phyloP scores from a whole-genome alignment of 1,140 invertebrate genomes.

The Drosophila varians region DNA sequence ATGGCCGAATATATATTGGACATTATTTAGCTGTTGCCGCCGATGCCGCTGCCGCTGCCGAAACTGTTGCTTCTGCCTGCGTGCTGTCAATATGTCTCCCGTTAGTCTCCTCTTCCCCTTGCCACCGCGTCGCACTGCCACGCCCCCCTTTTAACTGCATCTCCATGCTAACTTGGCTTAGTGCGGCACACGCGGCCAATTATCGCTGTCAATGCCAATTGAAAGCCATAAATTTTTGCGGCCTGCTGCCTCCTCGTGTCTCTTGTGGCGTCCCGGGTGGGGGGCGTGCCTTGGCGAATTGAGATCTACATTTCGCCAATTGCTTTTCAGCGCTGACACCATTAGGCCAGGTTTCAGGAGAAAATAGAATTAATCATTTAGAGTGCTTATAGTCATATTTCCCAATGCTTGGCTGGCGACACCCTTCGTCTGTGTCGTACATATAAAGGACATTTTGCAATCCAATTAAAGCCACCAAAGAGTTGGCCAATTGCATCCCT shows the following conservation, averaged over 20 bases:
- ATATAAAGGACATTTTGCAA: no score
- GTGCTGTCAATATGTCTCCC: constrained; percentile 42
- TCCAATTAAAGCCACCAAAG: constrained; percentile 60
- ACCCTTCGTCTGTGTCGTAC: no score
- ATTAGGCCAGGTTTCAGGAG: constrained; percentile 31
- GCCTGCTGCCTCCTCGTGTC: constrained; percentile 2
- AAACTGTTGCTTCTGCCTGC: constrained; percentile 32
- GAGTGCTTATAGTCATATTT: no score
- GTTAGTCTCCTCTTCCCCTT: neutral
- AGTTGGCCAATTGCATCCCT: constrained; percentile 31
- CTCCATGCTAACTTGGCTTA: constrained; percentile 14
- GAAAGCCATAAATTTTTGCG: constrained; percentile 66
- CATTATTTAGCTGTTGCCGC: constrained; percentile 36
- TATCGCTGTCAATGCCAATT: constrained; percentile 68
- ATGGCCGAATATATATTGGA: constrained; percentile 43
- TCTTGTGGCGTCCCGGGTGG: no score
- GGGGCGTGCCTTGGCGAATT: constrained; percentile 11
- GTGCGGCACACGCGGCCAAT: constrained; percentile 48
- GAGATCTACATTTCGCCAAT: constrained; percentile 28
- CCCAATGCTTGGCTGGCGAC: no score
- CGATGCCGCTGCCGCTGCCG: constrained; percentile 46
- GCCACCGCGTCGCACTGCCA: no score
- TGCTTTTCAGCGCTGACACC: constrained; percentile 55
- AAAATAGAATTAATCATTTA: no score
- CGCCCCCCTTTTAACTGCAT: neutral